Percentiles rank a stretch among this genome's conserved stretches.
Conservation (phyloP, 92 coral and sea anemone species). For the Porites divaricata region DNA sequence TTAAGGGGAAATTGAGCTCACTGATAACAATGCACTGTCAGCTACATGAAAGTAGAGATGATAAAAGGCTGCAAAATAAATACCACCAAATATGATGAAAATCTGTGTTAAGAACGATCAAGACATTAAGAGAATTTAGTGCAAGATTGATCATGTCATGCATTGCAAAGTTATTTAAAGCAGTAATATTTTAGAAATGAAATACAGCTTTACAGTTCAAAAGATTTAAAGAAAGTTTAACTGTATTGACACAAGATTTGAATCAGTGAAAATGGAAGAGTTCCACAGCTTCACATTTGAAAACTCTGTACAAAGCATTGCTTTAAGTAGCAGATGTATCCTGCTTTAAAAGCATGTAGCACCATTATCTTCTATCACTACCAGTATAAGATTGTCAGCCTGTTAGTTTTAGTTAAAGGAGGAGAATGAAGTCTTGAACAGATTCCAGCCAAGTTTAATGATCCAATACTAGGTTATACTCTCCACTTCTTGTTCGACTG, state of each 20-base stretch:
- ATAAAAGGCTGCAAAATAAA: too few relatives aligned
- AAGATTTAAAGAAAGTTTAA: background rate
- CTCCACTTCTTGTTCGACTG: conserved; percentile 55
- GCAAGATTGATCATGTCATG: background rate
- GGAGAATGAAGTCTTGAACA: conserved; percentile 39
- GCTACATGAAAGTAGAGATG: too few relatives aligned
- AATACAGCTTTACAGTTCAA: too few relatives aligned
- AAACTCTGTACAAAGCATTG: background rate
- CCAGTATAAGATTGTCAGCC: background rate
- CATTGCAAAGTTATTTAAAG: background rate
- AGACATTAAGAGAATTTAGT: background rate
- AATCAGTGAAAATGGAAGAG: background rate
- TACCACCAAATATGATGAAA: too few relatives aligned
- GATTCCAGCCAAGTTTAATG: conserved; percentile 41
- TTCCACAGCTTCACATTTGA: background rate
- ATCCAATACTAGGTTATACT: conserved; percentile 52
- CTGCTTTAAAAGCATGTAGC: conserved; percentile 1
- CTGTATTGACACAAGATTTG: background rate
- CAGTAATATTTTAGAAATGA: background rate
- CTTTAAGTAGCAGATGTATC: background rate
- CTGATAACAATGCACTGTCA: too few relatives aligned
- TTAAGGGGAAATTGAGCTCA: too few relatives aligned
- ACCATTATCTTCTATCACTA: background rate
- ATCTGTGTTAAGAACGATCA: too few relatives aligned
- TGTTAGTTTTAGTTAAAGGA: conserved; percentile 6